Base-by-base conservation (phyloP, 1,140 invertebrate species). In the Xylocopa sonorina region DNA sequence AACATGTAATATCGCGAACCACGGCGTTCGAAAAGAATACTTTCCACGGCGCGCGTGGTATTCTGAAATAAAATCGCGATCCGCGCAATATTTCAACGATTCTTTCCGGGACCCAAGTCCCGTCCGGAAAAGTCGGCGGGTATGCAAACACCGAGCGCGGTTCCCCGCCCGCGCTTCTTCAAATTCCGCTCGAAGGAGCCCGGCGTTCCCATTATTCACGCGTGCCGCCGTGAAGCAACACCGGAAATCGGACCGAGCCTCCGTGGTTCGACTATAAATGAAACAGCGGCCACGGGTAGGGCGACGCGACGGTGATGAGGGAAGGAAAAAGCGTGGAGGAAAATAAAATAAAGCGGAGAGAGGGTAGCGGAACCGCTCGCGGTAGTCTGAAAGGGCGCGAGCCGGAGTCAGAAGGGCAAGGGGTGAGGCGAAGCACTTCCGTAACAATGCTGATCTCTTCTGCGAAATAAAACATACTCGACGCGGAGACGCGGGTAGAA, bases 401-500 rank as follows among this genome's bases (percentile, higher is more conserved):
- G 43, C 53, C 48, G 51, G 62, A n/a, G n/a, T n/a, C 34, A 16
- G 50, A 51, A 34, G 51, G 34, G 55, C 63, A 72, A 16, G 51
- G 80, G 75, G 74, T 81, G 72, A 87, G 81, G 82, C 85, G 82
- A 85, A 88, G 82, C 84, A 89, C 88, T 90, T 89, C 78, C 81
- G 83, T 86, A 89, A 90, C 85, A 89, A 90, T 89, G 87, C 80
- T 87, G 89, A 88, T 88, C 86, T 88, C 87, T 80, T 81, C 84
- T 87, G 81, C 51, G 74, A 81, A 88, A 88, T 90, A 90, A 88
- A 90, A 84, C 75, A 80, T 78, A 63, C 67, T 83, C 60, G 81
- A 79, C 76, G 10, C 27, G 57, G 68, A 51, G 60, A 41, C 29
- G n/a, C 10, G 60, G 69, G 55, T 16, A 14, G 58, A 78, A 73